Conservation (phyloP, 2,888 invertebrate species). For the Ferdinandea cuprea region DNA sequence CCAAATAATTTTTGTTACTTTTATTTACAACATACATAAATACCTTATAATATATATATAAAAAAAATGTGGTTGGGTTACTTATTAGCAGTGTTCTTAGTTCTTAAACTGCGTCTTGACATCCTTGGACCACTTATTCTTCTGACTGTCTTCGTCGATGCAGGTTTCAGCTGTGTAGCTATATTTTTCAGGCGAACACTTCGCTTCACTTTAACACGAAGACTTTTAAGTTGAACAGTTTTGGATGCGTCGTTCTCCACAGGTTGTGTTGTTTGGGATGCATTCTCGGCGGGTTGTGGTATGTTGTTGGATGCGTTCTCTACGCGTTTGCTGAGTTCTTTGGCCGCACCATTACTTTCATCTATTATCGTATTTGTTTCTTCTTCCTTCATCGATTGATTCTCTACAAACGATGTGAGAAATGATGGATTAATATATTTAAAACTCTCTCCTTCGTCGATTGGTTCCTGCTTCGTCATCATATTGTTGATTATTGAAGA, state of each 20-base stretch:
- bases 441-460: slow-evolving; percentile 9
- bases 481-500: slow-evolving; percentile 34
- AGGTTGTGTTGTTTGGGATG: background rate
- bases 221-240: background rate
- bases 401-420: background rate
- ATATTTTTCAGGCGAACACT: background rate
- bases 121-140: background rate
- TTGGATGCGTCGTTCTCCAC: too few species aligned
- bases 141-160: background rate
- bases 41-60: too few species aligned
- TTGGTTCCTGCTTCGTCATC: slow-evolving; percentile 6
- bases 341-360: too few species aligned
- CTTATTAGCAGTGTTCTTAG: too few species aligned
- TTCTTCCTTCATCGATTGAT: slow-evolving; percentile 5
- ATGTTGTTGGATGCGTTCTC: background rate
- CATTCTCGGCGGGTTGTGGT: background rate
- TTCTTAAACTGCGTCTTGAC: background rate
- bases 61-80: too few species aligned
- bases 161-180: background rate
- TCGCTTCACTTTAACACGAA: background rate
- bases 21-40: too few species aligned
- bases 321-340: background rate
- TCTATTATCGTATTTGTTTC: slow-evolving; percentile 24
- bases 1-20: too few species aligned
- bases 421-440: slow-evolving; percentile 38